Conservation (phyloP, 1,140 invertebrate genomes). For the Drosophila biarmipes region DNA sequence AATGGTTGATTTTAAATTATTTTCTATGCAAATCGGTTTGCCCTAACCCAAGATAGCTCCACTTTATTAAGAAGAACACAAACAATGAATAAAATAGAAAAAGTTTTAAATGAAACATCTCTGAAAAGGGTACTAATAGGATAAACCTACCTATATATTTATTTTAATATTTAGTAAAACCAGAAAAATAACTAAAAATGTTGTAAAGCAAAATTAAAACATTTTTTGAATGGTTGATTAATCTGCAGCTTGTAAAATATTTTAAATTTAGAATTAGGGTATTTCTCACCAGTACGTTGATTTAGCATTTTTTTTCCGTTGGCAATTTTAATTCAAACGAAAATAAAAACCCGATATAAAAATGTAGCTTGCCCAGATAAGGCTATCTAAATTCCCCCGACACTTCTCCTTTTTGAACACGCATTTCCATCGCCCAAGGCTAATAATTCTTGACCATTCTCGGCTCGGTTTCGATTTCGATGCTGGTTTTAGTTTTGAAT, state of each 20-base stretch:
- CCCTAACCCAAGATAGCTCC: neutral
- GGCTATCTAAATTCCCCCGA: constrained; percentile 10
- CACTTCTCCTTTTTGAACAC: neutral
- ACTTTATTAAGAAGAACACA: neutral
- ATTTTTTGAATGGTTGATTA: neutral
- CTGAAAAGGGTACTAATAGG: too few species aligned
- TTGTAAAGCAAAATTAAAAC: neutral
- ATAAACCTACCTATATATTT: too few species aligned
- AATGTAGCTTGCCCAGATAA: constrained; percentile 20
- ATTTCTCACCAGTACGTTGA: constrained; percentile 5
- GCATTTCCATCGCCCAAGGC: constrained; percentile 18
- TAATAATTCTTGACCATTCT: constrained; percentile 32
- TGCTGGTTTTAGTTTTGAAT: constrained; percentile 25
- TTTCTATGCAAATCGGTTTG: constrained; percentile 29
- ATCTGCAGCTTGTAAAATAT: neutral
- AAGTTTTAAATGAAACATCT: too few species aligned
- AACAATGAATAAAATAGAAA: too few species aligned
- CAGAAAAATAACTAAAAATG: too few species aligned
- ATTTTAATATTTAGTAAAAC: too few species aligned
- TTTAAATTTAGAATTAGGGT: neutral
- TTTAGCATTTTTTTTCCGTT: constrained; percentile 9
- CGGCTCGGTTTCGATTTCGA: constrained; percentile 26
- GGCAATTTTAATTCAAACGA: constrained; percentile 28
- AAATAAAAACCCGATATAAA: constrained; percentile 10
- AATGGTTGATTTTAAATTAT: constrained; percentile 29